Percentiles rank a stretch among this genome's conserved stretches.
These are phyloP conservation scores for Phocoena sinus DNA, from an alignment of 2,113 vertebrate species.

Conservation along the genomic window DNA sequence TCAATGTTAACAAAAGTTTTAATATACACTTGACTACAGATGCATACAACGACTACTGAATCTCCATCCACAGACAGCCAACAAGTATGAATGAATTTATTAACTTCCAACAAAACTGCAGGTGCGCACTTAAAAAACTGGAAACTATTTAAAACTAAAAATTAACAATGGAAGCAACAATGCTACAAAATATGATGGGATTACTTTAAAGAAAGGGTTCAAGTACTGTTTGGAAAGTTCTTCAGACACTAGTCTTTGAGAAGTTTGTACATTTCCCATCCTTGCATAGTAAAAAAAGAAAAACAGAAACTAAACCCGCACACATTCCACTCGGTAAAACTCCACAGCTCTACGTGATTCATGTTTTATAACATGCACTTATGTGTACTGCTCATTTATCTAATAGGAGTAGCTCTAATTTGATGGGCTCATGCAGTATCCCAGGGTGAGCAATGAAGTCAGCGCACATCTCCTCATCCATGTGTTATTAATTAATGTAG, in stretches of 20 bases:
- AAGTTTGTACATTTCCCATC: conserved; percentile 92
- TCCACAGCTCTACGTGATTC: conserved; percentile 73
- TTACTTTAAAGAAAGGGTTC: conserved; percentile 79
- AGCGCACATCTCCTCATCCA: conserved; percentile 76
- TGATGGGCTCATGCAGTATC: conserved; percentile 90
- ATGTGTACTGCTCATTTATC: conserved; percentile 85
- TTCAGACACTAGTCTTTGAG: conserved; percentile 76
- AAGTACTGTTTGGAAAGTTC: conserved; percentile 82
- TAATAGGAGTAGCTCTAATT: conserved; percentile 84
- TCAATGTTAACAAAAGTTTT: conserved; percentile 78
- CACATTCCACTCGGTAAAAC: conserved; percentile 75
- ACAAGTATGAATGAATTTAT: conserved; percentile 78
- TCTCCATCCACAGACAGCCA: conserved; percentile 80
- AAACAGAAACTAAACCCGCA: not conserved
- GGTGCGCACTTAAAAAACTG: conserved; percentile 81
- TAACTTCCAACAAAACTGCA: conserved; percentile 78
- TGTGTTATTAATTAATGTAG: conserved; percentile 75
- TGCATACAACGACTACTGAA: conserved; percentile 79
- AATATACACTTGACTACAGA: conserved; percentile 80
- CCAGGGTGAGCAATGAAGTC: conserved; percentile 78
- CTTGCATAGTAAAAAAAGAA: conserved; percentile 93
- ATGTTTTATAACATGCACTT: conserved; percentile 90
- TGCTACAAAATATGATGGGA: conserved; percentile 72
- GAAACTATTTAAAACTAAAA: conserved; percentile 78
- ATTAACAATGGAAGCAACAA: conserved; percentile 78